A percentile compares a stretch with the other conserved stretches of the same genome.
These are phyloP conservation scores for Aradophagus sp. DNA, from an alignment of 1,140 invertebrate genomes.

Conservation along the genomic window DNA sequence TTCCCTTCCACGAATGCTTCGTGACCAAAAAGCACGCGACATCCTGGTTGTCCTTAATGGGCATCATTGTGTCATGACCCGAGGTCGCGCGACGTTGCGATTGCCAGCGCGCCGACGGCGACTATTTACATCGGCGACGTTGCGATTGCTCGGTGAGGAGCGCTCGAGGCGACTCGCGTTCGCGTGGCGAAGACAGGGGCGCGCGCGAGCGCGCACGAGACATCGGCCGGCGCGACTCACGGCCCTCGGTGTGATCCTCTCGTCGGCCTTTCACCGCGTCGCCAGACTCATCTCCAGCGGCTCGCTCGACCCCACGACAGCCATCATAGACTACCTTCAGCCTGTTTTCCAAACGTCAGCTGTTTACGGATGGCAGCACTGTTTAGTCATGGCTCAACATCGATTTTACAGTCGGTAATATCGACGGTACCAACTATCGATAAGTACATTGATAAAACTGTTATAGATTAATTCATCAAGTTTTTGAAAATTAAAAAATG, in stretches of 20 bases:
- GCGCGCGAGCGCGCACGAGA: background rate
- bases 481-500: no score
- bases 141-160: conserved; percentile 16
- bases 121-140: conserved; percentile 44
- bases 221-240: conserved; percentile 8
- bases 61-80: conserved; percentile 79
- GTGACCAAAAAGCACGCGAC: conserved; percentile 95
- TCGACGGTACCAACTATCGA: no score
- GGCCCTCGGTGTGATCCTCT: no score
- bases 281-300: no score
- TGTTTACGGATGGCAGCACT: conserved; percentile 43
- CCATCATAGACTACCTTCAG: conserved; percentile 34
- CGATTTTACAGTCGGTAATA: no score
- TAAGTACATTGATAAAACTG: no score
- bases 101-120: conserved; percentile 17
- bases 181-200: no score
- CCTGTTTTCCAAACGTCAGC: conserved; percentile 44
- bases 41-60: conserved; percentile 91
- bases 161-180: background rate
- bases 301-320: conserved; percentile 29
- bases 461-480: no score
- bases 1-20: conserved; percentile 98
- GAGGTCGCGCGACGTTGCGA: conserved; percentile 17
- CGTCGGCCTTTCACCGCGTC: no score
- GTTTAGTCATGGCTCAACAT: no score